These are phyloP conservation scores for Diorhabda carinulata DNA, from an alignment of 1,140 invertebrate species.

Conservation along the genomic window DNA sequence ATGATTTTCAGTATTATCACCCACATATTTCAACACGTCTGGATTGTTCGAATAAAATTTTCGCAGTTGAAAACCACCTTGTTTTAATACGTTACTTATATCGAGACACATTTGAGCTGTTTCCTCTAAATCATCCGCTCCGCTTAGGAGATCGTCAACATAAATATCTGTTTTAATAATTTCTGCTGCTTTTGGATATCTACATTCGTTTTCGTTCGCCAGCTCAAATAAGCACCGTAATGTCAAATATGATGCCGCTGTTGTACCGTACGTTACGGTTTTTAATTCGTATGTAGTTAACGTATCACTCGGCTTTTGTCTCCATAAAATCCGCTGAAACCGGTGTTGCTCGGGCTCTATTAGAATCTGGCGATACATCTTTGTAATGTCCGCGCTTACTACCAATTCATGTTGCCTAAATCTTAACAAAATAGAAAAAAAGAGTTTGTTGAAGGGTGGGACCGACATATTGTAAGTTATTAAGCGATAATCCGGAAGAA, in stretches of 20 bases:
- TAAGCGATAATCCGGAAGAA: constrained; percentile 31
- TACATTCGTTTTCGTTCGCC: constrained; percentile 29
- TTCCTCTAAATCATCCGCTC: constrained; percentile 33
- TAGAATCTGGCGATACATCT: constrained; percentile 46
- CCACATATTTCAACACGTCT: constrained; percentile 19
- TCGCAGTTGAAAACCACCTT: constrained; percentile 33
- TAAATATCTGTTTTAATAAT: constrained; percentile 25
- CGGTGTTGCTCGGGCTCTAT: constrained; percentile 32
- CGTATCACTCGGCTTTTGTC: constrained; percentile 20
- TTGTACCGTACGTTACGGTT: constrained; percentile 43
- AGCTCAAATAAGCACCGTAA: constrained; percentile 42
- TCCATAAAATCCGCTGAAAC: constrained; percentile 30
- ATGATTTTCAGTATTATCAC: too few species aligned
- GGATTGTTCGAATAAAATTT: constrained; percentile 37
- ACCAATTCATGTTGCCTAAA: constrained; percentile 41
- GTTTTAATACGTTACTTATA: constrained; percentile 21
- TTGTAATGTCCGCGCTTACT: constrained; percentile 42
- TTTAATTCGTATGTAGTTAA: constrained; percentile 22
- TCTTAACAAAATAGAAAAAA: constrained; percentile 42
- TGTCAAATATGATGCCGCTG: constrained; percentile 33
- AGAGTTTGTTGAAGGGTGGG: constrained; percentile 33
- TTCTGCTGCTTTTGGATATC: not conserved
- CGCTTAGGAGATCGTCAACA: constrained; percentile 46
- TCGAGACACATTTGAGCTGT: constrained; percentile 27
- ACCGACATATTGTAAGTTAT: constrained; percentile 31